Base-by-base conservation (phyloP, 2,888 invertebrate genomes). In the Brachypalpus laphriformis region DNA sequence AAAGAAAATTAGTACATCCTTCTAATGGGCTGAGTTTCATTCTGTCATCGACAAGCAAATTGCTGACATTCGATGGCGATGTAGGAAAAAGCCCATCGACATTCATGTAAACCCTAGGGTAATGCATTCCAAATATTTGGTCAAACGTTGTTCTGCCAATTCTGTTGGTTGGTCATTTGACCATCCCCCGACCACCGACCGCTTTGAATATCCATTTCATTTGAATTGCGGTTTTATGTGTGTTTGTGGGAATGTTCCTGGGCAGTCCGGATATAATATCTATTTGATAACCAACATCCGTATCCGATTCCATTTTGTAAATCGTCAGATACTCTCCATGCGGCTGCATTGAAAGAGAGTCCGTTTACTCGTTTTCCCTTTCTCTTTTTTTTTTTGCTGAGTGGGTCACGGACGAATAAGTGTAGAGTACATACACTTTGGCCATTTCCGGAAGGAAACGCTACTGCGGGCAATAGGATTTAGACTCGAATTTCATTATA, bases 231-330 rank as follows among this genome's bases (percentile, higher is more conserved):
- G 47, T 16, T 57, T 34, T 40, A 51, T n/a, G 16, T 25, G 68
- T 40, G 51, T 16, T 45, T 9, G 3, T 6, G 40, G 28, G 5
- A 22, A 54, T 54, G 25, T 37, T 16, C 40, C 57, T 11, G 31
- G 57, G 7, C 22, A 42, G 31, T 28, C 82, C 76, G 76, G 70
- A 82, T 70, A 76, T 76, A 61, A 76, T 82, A 65, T 76, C 76
- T 75, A 82, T 82, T 82, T 59, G 61, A 82, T 76, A 65, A 71
- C 76, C 82, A 76, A 82, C 76, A 76, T 76, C 76, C 76, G 65
- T 57, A 82, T 82, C 76, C 76, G 82, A 65, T 65, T 63, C 49
- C 82, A 65, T 70, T 77, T 75, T 76, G 76, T 65, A 82, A 82
- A 76, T 76, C 74, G 56, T 14, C 70, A 59, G 34, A 61, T 61